phyloP scores from a whole-genome alignment of 2,797 vertebrate species.

The Glyptemys insculpta region DNA sequence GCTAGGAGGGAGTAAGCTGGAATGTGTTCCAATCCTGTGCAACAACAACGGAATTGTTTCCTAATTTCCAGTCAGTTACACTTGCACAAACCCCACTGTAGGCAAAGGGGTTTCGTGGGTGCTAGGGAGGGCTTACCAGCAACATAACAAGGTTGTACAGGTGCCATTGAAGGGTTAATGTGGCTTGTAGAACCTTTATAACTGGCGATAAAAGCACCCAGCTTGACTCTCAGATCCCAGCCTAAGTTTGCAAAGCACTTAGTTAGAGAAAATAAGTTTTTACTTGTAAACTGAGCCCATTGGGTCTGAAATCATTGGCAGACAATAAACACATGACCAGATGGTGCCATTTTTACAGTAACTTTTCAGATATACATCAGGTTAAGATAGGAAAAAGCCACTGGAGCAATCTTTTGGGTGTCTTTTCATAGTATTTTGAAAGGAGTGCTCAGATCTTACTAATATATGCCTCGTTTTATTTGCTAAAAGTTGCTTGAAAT shows the following conservation, averaged over 20 bases:
- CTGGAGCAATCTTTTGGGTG: neutral
- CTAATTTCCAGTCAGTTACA: neutral
- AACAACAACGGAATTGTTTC: neutral
- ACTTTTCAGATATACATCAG: accelerated
- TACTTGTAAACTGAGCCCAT: conserved; percentile 21
- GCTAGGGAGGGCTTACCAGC: neutral
- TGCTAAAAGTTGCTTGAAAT: neutral
- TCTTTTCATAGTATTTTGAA: too few relatives aligned
- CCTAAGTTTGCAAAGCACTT: neutral
- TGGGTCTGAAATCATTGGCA: accelerated
- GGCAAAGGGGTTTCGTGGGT: neutral
- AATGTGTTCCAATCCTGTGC: neutral
- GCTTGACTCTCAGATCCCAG: neutral
- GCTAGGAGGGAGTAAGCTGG: neutral
- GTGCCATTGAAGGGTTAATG: neutral
- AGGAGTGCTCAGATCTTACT: accelerated
- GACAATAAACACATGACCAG: neutral
- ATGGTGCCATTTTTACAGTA: neutral
- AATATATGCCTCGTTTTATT: neutral
- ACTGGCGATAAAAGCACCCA: neutral
- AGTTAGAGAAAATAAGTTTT: neutral
- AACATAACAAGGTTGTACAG: neutral
- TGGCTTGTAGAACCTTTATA: neutral
- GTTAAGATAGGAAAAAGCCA: accelerated
- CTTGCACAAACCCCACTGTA: neutral